phyloP scores from a whole-genome alignment of 2,113 vertebrate species.

The Conger conger region DNA sequence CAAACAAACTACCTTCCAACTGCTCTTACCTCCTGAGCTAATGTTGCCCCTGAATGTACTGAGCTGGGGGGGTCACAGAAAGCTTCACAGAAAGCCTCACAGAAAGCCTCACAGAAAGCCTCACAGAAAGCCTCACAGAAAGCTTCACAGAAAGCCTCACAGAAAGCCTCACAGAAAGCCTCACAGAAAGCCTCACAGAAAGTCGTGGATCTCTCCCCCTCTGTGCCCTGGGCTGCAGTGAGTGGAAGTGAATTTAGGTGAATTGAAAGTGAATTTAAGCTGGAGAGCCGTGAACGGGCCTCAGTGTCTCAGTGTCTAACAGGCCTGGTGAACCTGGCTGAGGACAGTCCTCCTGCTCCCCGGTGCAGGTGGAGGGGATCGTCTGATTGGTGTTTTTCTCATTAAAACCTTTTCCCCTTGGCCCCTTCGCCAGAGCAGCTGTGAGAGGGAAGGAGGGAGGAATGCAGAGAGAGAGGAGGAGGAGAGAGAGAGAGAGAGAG shows the following conservation, averaged over 20 bases:
- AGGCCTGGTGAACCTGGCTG: neutral
- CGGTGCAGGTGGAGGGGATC: neutral
- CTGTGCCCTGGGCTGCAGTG: too few relatives aligned
- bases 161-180: too few relatives aligned
- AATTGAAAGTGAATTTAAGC: too few relatives aligned
- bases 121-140: neutral
- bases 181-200: too few relatives aligned
- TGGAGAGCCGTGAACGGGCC: too few relatives aligned
- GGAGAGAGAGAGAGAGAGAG: neutral
- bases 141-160: too few relatives aligned
- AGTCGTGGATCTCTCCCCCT: too few relatives aligned
- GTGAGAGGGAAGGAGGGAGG: neutral
- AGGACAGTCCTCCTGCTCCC: neutral
- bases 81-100: neutral
- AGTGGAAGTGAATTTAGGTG: too few relatives aligned
- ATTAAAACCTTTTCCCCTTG: neutral
- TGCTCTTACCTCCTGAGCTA: too few relatives aligned
- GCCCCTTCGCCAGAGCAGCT: neutral
- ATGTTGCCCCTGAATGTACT: too few relatives aligned
- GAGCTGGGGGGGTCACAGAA: neutral
- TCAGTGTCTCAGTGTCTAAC: too few relatives aligned
- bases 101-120: neutral
- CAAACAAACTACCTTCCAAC: too few relatives aligned
- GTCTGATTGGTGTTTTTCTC: neutral
- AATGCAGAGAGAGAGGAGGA: neutral